Evolutionary conservation across 2,888 invertebrate species (phyloP).

Genomic region (Serrognathus titanus): DNA sequence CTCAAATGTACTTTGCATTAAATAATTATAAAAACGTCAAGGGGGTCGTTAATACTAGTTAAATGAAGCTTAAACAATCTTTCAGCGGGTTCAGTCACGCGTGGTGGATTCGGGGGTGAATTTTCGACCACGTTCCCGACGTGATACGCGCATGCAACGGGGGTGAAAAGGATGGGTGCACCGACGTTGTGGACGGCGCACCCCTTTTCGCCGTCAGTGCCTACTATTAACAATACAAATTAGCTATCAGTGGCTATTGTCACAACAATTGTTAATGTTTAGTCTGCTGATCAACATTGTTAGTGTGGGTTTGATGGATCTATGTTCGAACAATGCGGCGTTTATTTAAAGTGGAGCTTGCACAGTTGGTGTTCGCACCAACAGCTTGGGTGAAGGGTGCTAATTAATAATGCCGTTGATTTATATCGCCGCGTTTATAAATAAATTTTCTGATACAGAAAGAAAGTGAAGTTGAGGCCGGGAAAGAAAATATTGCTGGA

Average conservation of each 20-base stretch:
- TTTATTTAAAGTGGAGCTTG: conserved; percentile 13
- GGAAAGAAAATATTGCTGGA: conserved; percentile 1
- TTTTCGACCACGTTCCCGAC: conserved; percentile 17
- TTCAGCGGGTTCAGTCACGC: conserved; percentile 13
- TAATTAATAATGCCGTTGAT: too few relatives aligned
- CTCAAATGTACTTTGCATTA: not conserved
- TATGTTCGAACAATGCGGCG: conserved; percentile 12
- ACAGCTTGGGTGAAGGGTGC: conserved; percentile 4
- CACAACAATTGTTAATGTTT: conserved; percentile 26
- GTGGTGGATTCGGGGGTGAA: conserved; percentile 4
- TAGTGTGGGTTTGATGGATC: conserved; percentile 18
- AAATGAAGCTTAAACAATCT: conserved; percentile 17
- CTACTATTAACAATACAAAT: conserved; percentile 25
- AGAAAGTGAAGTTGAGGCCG: too few relatives aligned
- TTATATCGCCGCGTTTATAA: too few relatives aligned
- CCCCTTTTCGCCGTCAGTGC: conserved; percentile 20
- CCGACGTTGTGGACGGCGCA: conserved; percentile 11
- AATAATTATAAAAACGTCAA: conserved; percentile 10
- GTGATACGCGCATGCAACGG: conserved; percentile 1
- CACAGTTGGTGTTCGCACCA: conserved; percentile 10
- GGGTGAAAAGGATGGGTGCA: conserved; percentile 10
- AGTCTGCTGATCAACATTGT: conserved; percentile 20
- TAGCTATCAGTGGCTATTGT: conserved; percentile 26
- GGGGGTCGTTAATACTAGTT: conserved; percentile 12
- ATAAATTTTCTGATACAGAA: too few relatives aligned